Percentiles rank a stretch among this genome's conserved stretches.
phyloP scores from a whole-genome alignment of 2,888 invertebrate species.

The Acanthopleura granulata region DNA sequence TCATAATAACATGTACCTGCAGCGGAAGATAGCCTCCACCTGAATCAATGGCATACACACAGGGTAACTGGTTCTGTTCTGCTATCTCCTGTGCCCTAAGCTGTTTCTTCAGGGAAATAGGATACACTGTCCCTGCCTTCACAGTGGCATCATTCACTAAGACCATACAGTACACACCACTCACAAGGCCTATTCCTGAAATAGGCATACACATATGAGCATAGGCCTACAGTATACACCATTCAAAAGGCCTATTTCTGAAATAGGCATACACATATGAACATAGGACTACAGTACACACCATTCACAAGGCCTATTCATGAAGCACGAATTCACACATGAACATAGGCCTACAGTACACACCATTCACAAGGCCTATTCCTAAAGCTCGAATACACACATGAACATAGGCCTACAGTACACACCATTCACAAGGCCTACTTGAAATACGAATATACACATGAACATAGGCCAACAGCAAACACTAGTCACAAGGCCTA shows the following conservation, averaged over 20 bases:
- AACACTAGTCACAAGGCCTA: conserved; percentile 68
- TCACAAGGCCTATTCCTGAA: conserved; percentile 69
- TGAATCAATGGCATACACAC: conserved; percentile 71
- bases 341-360: too few species aligned
- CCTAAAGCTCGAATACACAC: conserved; percentile 50
- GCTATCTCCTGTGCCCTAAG: conserved; percentile 70
- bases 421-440: too few species aligned
- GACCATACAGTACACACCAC: conserved; percentile 69
- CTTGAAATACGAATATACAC: too few species aligned
- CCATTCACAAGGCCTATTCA: conserved; percentile 70
- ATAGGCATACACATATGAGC: conserved; percentile 15
- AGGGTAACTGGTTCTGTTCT: conserved; percentile 68
- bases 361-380: conserved; percentile 69
- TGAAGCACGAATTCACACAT: conserved; percentile 36
- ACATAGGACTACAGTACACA: too few species aligned
- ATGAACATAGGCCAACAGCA: conserved; percentile 70
- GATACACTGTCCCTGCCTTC: conserved; percentile 72
- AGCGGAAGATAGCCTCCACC: conserved; percentile 73
- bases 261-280: conserved; percentile 24
- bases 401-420: too few species aligned
- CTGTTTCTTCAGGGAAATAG: conserved; percentile 71
- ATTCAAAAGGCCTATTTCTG: conserved; percentile 70
- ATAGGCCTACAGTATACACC: conserved; percentile 35
- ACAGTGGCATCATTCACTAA: conserved; percentile 72
- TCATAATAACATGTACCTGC: conserved; percentile 62